Conservation (phyloP, 2,113 vertebrate species). For the Atractosteus spatula region DNA sequence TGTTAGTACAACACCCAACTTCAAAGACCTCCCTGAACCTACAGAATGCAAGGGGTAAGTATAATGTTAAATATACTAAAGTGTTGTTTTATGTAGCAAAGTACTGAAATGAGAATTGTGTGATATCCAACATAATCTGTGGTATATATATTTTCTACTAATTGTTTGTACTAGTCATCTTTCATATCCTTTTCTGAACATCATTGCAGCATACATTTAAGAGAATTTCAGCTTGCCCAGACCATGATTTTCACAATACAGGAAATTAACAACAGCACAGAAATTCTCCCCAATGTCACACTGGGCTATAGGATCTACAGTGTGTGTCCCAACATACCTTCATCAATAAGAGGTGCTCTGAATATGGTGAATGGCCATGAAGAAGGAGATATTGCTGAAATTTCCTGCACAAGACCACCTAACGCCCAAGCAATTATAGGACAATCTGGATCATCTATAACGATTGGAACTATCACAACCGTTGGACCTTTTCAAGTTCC, state of each 20-base stretch:
- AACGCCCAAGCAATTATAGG: conserved; percentile 2
- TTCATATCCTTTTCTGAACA: not conserved
- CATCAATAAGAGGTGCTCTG: not conserved
- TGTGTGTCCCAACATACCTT: not conserved
- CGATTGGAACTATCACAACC: not conserved
- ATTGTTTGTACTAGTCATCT: not conserved
- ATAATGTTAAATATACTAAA: not conserved
- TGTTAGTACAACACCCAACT: not conserved
- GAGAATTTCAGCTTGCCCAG: conserved; percentile 5
- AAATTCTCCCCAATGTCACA: not conserved
- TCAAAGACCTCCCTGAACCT: not conserved
- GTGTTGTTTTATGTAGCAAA: no score
- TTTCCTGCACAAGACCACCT: not conserved
- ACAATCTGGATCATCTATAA: not conserved
- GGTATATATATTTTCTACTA: not conserved
- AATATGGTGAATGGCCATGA: not conserved
- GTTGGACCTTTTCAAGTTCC: not conserved
- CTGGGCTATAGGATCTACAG: conserved; percentile 4
- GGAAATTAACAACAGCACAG: conserved; percentile 6
- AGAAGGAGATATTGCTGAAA: not conserved
- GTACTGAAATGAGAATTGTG: no score
- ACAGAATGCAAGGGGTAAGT: not conserved
- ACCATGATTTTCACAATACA: conserved; percentile 4
- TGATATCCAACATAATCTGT: no score
- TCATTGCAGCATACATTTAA: not conserved